Evolutionary conservation across 1,140 invertebrate genomes (phyloP).

Genomic region (Melipona quadrifasciata): DNA sequence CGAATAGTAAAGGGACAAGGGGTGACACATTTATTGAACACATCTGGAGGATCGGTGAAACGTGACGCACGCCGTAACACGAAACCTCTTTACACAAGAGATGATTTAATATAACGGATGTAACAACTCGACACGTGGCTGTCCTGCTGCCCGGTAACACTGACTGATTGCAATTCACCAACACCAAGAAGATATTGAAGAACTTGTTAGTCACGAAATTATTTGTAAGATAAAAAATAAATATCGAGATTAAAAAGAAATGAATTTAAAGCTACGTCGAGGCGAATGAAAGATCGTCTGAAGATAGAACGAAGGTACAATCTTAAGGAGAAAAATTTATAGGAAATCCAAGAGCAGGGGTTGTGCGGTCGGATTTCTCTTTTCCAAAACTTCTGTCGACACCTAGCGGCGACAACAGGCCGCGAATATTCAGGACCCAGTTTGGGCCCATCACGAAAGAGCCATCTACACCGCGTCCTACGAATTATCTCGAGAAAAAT

Average conservation of each 20-base stretch:
- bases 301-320: not conserved
- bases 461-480: constrained; percentile 21
- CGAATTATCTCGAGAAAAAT: constrained; percentile 7
- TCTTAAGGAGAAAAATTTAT: not conserved
- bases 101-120: constrained; percentile 72
- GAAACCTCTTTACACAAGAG: constrained; percentile 49
- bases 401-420: constrained; percentile 27
- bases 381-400: constrained; percentile 30
- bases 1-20: not conserved
- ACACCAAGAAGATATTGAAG: not conserved
- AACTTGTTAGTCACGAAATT: not conserved
- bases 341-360: not conserved
- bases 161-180: constrained; percentile 22
- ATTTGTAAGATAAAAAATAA: not conserved
- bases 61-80: constrained; percentile 56
- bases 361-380: not conserved
- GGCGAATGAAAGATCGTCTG: not conserved
- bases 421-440: not conserved
- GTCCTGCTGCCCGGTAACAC: not conserved
- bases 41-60: constrained; percentile 58
- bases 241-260: not conserved
- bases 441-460: constrained; percentile 13
- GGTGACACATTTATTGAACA: not conserved
- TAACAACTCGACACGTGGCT: constrained; percentile 53
- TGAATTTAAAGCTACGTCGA: not conserved